phyloP scores from a whole-genome alignment of 23 tunicate genomes.

The Phallusia fumigata region DNA sequence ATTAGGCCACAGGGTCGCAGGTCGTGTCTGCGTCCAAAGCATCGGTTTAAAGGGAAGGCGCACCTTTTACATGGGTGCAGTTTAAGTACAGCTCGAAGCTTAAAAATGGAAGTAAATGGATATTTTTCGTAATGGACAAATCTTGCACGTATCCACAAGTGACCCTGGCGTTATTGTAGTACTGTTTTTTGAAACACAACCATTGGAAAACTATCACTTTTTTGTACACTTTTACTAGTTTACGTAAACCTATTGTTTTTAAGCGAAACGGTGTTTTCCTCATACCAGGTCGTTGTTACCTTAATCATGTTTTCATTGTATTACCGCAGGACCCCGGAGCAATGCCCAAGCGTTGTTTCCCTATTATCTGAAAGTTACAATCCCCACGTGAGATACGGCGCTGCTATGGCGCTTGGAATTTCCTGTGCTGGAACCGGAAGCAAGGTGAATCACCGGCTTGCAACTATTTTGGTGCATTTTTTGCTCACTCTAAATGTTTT shows the following conservation, averaged over 20 bases:
- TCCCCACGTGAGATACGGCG: conserved; percentile 93
- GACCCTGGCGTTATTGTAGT: too few species aligned
- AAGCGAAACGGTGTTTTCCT: too few species aligned
- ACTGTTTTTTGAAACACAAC: too few species aligned
- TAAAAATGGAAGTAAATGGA: neutral
- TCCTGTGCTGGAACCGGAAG: conserved; percentile 98
- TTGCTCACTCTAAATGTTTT: neutral
- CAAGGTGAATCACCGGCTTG: conserved; percentile 40
- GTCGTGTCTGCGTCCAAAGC: neutral
- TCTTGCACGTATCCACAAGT: too few species aligned
- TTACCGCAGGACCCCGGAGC: conserved; percentile 85
- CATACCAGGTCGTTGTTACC: too few species aligned
- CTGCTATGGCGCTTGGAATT: conserved; percentile 96
- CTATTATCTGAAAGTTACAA: conserved; percentile 94
- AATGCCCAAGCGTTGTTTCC: conserved; percentile 96
- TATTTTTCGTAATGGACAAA: neutral
- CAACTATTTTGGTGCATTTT: neutral
- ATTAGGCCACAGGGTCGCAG: conserved; percentile 96
- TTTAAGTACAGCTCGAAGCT: too few species aligned
- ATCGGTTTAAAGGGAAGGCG: neutral
- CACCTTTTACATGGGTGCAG: too few species aligned
- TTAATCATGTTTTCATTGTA: neutral
- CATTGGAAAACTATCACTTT: too few species aligned
- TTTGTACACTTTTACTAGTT: too few species aligned
- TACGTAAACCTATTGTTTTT: too few species aligned